Base-by-base conservation (phyloP, 2,888 invertebrate species). In the Cabera pusaria region DNA sequence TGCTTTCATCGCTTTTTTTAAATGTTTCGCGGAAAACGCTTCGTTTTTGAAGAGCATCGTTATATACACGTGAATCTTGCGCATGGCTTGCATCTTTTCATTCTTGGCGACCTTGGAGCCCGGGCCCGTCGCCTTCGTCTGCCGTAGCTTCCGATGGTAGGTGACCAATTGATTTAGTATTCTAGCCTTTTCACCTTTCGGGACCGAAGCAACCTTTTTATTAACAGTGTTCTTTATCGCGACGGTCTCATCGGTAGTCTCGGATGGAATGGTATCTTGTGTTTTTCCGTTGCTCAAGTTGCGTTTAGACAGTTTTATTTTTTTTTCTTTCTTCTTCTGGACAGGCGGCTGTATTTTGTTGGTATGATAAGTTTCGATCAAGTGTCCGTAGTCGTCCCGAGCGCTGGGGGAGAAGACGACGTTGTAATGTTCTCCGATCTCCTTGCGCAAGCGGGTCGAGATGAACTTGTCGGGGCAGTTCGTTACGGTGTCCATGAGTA, bases 401-500 rank as follows among this genome's bases (percentile, higher is more conserved):
- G 78, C 79, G 1, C 59, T 49, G 5, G 90, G 58, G 0, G 90
- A 81, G 51, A 92, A 92, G 52, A 92, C 89, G 25, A 73, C 60
- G 27, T 79, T 78, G 59, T 85, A 91, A 55, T 90, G 90, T 28
- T 79, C 61, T 16, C 85, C 86, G 16, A 92, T 90, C 54, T 90
- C 80, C 7, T 76, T 71, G 1, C 91, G 86, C 11, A 90, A 10
- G 4, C 78, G 61, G 0, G 55, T 34, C 0, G 89, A 53, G 38
- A 91, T 75, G 1, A 34, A 67, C 34, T 75, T 75, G 6, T 68
- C 59, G 21, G 66, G 65, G 2, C 52, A 66, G 36, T 72, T 71
- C 6, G 72, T 74, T 1, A 90, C 56, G 52, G 69, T 73, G 26
- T 74, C 58, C 20, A 78, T 70, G 8, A 86, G 68, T 0, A 67